Evolutionary conservation across 2,888 invertebrate genomes (phyloP).

Genomic region (Galerucella nymphaeae): DNA sequence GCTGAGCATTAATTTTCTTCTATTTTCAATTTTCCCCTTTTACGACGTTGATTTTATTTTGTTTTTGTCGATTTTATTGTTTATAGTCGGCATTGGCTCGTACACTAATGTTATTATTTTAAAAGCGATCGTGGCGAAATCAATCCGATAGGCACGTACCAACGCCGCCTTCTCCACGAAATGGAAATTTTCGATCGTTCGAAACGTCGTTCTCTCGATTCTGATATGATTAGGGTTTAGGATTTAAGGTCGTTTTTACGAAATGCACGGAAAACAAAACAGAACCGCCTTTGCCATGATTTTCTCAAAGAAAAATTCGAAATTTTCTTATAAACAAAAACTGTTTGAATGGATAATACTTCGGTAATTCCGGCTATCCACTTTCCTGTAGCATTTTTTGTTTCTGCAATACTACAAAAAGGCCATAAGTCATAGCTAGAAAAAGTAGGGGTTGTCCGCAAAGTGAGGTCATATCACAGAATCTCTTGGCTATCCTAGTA

Average conservation of each 20-base stretch:
- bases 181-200: conserved; percentile 43
- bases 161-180: conserved; percentile 30
- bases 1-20: no score
- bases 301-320: background rate
- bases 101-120: conserved; percentile 63
- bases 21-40: conserved; percentile 2
- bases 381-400: no score
- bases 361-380: no score
- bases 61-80: conserved; percentile 57
- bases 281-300: background rate
- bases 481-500: no score
- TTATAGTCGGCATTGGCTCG: conserved; percentile 57
- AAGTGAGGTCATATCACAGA: no score
- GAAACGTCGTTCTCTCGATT: conserved; percentile 36
- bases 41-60: conserved; percentile 43
- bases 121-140: conserved; percentile 55
- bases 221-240: conserved; percentile 36
- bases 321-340: no score
- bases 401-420: no score
- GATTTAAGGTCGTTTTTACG: conserved; percentile 22
- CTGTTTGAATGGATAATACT: no score
- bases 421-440: no score
- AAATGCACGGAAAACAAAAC: conserved; percentile 40
- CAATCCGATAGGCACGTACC: conserved; percentile 43
- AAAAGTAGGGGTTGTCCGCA: no score